Percentiles rank a stretch among this genome's conserved stretches.
Evolutionary conservation across 2,888 invertebrate genomes (phyloP).

Genomic region (Mellilla xanthometata): DNA sequence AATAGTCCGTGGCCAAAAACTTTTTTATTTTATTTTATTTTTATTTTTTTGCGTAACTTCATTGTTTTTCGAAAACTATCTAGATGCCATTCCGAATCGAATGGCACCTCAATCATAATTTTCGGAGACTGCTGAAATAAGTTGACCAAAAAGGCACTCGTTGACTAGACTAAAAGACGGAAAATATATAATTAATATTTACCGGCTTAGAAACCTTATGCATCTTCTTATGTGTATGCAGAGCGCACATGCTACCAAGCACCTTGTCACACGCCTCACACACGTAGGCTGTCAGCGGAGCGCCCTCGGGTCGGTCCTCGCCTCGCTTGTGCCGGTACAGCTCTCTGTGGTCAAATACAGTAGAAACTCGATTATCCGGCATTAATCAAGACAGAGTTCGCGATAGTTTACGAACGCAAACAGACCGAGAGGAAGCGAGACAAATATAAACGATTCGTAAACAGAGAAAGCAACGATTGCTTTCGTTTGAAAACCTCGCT

Average conservation of each 20-base stretch:
- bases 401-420: conserved; percentile 88
- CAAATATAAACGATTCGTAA: conserved; percentile 87
- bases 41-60: too few relatives aligned
- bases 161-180: too few relatives aligned
- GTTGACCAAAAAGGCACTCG: too few relatives aligned
- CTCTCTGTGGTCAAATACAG: conserved; percentile 49
- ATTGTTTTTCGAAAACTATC: too few relatives aligned
- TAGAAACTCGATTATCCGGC: too few relatives aligned
- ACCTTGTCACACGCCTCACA: conserved; percentile 84
- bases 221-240: conserved; percentile 80
- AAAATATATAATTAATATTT: too few relatives aligned
- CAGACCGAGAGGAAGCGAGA: conserved; percentile 86
- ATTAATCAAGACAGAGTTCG: conserved; percentile 91
- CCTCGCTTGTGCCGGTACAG: conserved; percentile 73
- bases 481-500: conserved; percentile 93
- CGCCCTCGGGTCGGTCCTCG: conserved; percentile 66
- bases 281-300: conserved; percentile 72
- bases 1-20: too few relatives aligned
- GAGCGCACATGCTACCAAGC: conserved; percentile 76
- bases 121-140: too few relatives aligned
- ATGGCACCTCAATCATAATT: too few relatives aligned
- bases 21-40: too few relatives aligned
- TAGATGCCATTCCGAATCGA: too few relatives aligned
- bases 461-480: too few relatives aligned
- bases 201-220: conserved; percentile 81